Conservation (phyloP, 35 echinoderm and acorn worm genomes). For the Lytechinus pictus region DNA sequence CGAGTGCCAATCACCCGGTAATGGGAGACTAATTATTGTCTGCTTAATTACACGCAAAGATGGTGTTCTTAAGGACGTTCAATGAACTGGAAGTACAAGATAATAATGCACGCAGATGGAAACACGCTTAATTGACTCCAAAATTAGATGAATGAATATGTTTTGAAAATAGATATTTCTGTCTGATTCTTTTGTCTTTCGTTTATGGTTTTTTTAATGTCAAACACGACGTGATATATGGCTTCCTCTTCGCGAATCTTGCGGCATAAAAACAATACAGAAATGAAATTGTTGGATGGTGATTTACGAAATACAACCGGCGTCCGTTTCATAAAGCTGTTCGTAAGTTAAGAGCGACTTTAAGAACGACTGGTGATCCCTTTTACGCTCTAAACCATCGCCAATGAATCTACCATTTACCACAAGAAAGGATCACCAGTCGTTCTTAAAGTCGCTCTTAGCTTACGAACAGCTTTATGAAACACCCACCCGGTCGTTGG, state of each 20-base stretch:
- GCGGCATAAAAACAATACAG: neutral
- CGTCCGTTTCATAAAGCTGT: too few species aligned
- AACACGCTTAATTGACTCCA: neutral
- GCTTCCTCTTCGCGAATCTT: neutral
- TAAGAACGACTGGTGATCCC: too few species aligned
- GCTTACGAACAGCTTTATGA: too few species aligned
- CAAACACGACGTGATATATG: neutral
- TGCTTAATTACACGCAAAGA: neutral
- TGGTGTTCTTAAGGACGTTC: neutral
- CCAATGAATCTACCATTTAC: too few species aligned
- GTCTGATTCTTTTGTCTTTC: neutral
- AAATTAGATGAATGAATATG: neutral
- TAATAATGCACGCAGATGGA: neutral
- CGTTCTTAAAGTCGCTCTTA: too few species aligned
- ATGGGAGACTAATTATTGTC: constrained; percentile 4
- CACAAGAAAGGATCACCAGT: too few species aligned
- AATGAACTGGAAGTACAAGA: neutral
- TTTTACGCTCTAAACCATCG: too few species aligned
- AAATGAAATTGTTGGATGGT: too few species aligned
- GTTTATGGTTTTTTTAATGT: neutral
- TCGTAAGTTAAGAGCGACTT: too few species aligned
- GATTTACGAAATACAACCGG: too few species aligned
- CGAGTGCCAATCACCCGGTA: neutral
- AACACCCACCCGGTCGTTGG: too few species aligned
- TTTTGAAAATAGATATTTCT: constrained; percentile 9